Conservation (phyloP, 2,113 vertebrate genomes). For the Vombatus ursinus region DNA sequence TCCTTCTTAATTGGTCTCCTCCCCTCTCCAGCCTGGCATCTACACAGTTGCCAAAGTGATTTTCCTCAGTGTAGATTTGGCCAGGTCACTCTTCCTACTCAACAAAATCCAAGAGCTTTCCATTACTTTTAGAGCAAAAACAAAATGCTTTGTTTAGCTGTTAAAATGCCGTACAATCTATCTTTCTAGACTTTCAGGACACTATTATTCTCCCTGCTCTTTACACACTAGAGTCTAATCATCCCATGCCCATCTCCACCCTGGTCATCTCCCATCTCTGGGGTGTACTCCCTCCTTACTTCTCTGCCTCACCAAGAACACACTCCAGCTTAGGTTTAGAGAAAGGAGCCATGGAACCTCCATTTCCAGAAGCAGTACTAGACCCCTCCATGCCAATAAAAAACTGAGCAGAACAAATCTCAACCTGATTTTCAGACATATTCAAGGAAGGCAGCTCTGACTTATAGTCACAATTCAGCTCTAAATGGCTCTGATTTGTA, state of each 20-base stretch:
- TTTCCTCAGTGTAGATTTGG: neutral
- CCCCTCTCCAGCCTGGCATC: neutral
- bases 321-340: neutral
- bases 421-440: constrained; percentile 10
- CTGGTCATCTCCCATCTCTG: neutral
- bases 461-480: constrained; percentile 25
- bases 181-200: neutral
- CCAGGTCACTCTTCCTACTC: neutral
- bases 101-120: neutral
- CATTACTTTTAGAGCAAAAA: neutral
- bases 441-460: neutral
- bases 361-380: constrained; percentile 32
- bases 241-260: neutral
- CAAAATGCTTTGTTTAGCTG: neutral
- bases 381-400: constrained; percentile 5
- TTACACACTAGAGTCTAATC: neutral
- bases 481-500: constrained; percentile 34
- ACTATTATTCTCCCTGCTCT: neutral
- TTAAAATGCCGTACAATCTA: neutral
- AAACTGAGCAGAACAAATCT: constrained; percentile 4
- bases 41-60: neutral
- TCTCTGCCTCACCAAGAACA: neutral
- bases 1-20: too few species aligned
- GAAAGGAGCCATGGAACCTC: neutral
- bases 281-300: neutral